Evolutionary conservation across 1,140 invertebrate genomes (phyloP).

Genomic region (Drosophila tristis): DNA sequence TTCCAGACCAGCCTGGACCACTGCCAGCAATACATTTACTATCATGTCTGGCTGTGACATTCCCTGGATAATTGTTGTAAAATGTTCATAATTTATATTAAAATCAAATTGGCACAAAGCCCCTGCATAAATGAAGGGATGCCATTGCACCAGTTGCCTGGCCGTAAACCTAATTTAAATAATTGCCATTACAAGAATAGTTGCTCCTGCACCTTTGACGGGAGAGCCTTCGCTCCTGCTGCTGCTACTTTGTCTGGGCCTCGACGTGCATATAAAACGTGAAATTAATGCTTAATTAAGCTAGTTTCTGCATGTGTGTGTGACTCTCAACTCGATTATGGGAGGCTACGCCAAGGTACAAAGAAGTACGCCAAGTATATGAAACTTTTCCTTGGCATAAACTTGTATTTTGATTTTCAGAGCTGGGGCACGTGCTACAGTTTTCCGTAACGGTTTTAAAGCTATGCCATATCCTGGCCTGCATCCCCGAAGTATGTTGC

Average conservation of each 20-base stretch:
- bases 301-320: slow-evolving; percentile 32
- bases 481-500: slow-evolving; percentile 7
- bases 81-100: slow-evolving; percentile 33
- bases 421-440: slow-evolving; percentile 45
- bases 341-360: neutral
- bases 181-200: slow-evolving; percentile 43
- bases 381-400: slow-evolving; percentile 29
- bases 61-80: slow-evolving; percentile 6
- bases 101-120: slow-evolving; percentile 36
- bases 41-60: neutral
- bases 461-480: neutral
- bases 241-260: slow-evolving; percentile 4
- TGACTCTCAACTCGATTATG: slow-evolving; percentile 38
- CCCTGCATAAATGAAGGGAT: slow-evolving; percentile 11
- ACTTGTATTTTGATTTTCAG: slow-evolving; percentile 67
- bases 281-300: slow-evolving; percentile 80
- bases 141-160: neutral
- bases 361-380: slow-evolving; percentile 8
- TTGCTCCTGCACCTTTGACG: slow-evolving; percentile 18
- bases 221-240: neutral
- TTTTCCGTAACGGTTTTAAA: neutral
- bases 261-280: slow-evolving; percentile 72
- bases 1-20: too few species aligned
- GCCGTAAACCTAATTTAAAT: slow-evolving; percentile 36
- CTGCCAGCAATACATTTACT: too few species aligned